These are phyloP conservation scores for Acheta domesticus DNA, from an alignment of 2,888 invertebrate species.

Conservation along the genomic window DNA sequence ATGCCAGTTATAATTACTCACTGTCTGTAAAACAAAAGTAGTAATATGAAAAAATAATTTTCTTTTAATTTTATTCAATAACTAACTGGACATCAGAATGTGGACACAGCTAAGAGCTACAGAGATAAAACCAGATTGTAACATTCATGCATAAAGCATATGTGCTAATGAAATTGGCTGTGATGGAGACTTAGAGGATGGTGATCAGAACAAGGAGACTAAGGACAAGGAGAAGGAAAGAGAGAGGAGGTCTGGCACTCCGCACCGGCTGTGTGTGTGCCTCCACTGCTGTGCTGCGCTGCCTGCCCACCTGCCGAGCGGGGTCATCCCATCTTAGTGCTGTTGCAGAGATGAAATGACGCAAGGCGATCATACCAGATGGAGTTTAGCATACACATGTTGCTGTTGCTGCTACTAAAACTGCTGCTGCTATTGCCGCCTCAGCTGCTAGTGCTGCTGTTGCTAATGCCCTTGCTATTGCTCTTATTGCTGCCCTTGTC, in stretches of 20 bases:
- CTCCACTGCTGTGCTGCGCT: not conserved
- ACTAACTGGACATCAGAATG: not conserved
- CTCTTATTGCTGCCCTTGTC: not conserved
- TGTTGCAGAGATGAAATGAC: conserved; percentile 21
- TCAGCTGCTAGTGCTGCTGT: not conserved
- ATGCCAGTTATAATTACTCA: not conserved
- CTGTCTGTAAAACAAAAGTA: not conserved
- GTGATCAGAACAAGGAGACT: not conserved
- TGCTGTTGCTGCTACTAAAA: not conserved
- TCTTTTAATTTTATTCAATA: not conserved
- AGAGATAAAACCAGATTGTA: not conserved
- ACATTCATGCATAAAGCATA: not conserved
- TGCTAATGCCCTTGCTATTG: not conserved
- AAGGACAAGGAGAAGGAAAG: not conserved
- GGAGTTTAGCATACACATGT: conserved; percentile 31
- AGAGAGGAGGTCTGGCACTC: not conserved
- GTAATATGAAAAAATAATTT: not conserved
- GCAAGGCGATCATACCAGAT: conserved; percentile 34
- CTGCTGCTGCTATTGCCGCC: conserved; percentile 8
- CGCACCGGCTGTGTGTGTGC: no score
- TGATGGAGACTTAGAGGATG: not conserved
- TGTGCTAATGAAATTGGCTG: conserved; percentile 4
- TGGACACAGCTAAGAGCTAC: not conserved
- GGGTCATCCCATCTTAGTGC: not conserved
- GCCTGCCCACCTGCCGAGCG: not conserved